Evolutionary conservation across 2,113 vertebrate genomes (phyloP).

Genomic region (Henicopernis longicauda): DNA sequence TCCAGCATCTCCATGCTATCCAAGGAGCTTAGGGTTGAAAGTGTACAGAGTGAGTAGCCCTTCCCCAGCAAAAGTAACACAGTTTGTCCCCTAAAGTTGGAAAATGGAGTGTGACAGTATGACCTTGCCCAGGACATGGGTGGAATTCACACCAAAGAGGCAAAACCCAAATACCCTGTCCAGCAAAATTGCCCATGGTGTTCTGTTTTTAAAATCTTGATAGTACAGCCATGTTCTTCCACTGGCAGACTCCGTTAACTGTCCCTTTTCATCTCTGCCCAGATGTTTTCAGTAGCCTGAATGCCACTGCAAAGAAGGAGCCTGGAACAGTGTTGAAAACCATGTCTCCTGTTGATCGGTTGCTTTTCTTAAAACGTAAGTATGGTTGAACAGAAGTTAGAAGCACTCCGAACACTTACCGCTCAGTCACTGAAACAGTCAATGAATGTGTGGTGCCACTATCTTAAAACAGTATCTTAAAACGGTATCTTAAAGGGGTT

Average conservation of each 20-base stretch:
- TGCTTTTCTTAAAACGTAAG: slow-evolving; percentile 74
- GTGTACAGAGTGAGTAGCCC: neutral
- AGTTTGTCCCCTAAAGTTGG: neutral
- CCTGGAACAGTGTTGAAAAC: slow-evolving; percentile 63
- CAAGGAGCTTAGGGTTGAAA: neutral
- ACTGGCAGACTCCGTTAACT: neutral
- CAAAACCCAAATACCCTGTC: neutral
- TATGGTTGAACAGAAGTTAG: neutral
- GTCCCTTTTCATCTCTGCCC: neutral
- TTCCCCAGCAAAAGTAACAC: neutral
- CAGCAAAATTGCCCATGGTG: neutral
- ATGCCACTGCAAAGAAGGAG: slow-evolving; percentile 18
- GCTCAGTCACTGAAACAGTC: neutral
- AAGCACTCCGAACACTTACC: rapidly evolving
- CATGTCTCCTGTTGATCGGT: slow-evolving; percentile 25
- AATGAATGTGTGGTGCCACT: neutral
- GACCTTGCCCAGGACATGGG: neutral
- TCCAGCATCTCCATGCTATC: neutral
- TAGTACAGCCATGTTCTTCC: neutral
- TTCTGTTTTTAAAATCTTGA: neutral
- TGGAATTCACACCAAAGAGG: neutral
- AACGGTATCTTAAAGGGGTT: neutral
- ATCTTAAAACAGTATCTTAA: neutral
- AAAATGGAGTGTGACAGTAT: neutral
- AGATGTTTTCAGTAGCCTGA: slow-evolving; percentile 62